A percentile compares a stretch with the other conserved stretches of the same genome.
Evolutionary conservation across 2,797 vertebrate species (phyloP).

Genomic region (Chelidonichthys spinosus): DNA sequence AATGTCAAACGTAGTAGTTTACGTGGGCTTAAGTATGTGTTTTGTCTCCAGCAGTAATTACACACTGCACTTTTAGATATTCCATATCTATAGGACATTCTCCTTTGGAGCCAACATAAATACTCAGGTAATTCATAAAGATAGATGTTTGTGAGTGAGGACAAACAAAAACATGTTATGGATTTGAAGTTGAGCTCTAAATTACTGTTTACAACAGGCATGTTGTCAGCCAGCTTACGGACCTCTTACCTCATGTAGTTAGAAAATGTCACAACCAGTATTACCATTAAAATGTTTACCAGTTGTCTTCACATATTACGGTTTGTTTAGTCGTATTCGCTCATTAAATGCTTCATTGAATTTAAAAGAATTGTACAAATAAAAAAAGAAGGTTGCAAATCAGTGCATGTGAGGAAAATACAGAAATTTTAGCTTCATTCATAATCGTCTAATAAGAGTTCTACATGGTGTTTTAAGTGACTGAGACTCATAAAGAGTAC

Average conservation of each 20-base stretch:
- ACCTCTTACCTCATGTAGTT: constrained; percentile 71
- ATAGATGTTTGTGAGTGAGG: constrained; percentile 51
- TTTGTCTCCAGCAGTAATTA: constrained; percentile 70
- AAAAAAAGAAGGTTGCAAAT: neutral
- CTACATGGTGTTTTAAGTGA: neutral
- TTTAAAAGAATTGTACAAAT: neutral
- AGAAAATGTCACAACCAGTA: constrained; percentile 58
- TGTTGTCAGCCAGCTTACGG: constrained; percentile 66
- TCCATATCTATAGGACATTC: constrained; percentile 41
- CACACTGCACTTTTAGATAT: constrained; percentile 52
- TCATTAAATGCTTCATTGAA: neutral
- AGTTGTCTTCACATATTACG: constrained; percentile 2
- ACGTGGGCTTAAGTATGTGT: constrained; percentile 66
- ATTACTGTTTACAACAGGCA: constrained; percentile 79
- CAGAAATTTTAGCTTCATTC: neutral
- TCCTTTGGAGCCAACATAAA: constrained; percentile 47
- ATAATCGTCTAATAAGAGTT: neutral
- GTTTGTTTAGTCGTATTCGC: neutral
- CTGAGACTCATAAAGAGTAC: constrained; percentile 2
- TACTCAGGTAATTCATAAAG: constrained; percentile 50
- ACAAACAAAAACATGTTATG: constrained; percentile 80
- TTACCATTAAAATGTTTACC: constrained; percentile 59
- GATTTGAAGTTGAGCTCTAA: constrained; percentile 74
- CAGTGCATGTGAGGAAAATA: neutral
- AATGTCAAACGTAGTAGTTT: constrained; percentile 64